Base-by-base conservation (phyloP, 2,797 vertebrate genomes). In the Limnodromus scolopaceus region DNA sequence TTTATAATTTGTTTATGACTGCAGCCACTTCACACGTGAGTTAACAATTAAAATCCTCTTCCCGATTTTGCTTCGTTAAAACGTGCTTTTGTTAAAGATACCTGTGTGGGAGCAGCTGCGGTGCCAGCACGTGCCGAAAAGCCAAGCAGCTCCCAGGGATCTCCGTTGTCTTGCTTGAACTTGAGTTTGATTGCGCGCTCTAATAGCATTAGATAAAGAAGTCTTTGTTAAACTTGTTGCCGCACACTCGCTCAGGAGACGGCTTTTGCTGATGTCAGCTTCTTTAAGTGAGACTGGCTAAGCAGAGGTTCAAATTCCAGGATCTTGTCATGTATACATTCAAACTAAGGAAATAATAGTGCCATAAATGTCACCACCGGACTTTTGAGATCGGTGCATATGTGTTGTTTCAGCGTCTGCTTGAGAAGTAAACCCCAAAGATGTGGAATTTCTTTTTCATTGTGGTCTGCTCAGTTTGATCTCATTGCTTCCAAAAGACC, bases 191-290 rank as follows among this genome's bases (percentile, higher is more conserved):
- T 69, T 36, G 87, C 2, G 13, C 0, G 22, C 77, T 84, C 83
- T 72, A 70, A 89, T 93, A 88, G 66, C 39, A 4, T 64, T 34
- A 60, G 87, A 94, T 94, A 95, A 95, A 93, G 84, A 65, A 89
- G 46, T 10, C 83, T 94, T 87, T 97, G 95, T 97, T 93, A 38
- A 66, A 55, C 55, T 76, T 39, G 36, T 30, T 84, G 74, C 86
- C 54, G 36, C n/a, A 92, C 22, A 7, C 64, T 85, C 2, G 0
- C 30, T 91, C 39, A 23, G 74, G 51, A 84, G 92, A 11, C 4
- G 0, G 68, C 36, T 93, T 88, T 76, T 90, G 90, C 60, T 89
- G 48, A 48, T 95, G 63, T 81, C 77, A 49, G 41, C 63, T 75
- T 46, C 74, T 72, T 69, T 63, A 43, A 87, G 60, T 61, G 57